phyloP scores from a whole-genome alignment of 1,140 invertebrate genomes.

The Procambarus virginalis region DNA sequence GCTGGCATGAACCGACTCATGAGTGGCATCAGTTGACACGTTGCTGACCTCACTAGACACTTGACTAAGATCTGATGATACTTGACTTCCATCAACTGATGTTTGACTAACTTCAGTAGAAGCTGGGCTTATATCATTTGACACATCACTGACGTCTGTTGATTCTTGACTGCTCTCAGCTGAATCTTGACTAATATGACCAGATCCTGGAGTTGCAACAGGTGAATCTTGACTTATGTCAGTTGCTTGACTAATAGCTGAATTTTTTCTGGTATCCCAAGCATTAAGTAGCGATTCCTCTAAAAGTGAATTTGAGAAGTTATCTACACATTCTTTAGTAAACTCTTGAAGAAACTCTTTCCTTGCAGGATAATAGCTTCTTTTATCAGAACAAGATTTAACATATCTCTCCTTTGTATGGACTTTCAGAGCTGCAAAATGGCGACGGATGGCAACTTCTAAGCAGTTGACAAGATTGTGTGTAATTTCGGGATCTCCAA shows the following conservation, averaged over 20 bases:
- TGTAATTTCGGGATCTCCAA: slow-evolving; percentile 63
- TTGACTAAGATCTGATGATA: slow-evolving; percentile 39
- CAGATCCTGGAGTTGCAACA: slow-evolving; percentile 19
- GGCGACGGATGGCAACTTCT: slow-evolving; percentile 55
- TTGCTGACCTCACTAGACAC: slow-evolving; percentile 24
- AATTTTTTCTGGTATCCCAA: slow-evolving; percentile 42
- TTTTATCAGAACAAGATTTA: neutral
- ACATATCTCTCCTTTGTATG: neutral
- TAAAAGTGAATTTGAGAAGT: slow-evolving; percentile 53
- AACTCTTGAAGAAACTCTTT: slow-evolving; percentile 34
- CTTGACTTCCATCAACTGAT: slow-evolving; percentile 22
- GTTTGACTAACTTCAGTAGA: slow-evolving; percentile 25
- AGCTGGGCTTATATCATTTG: slow-evolving; percentile 13
- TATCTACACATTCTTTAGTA: slow-evolving; percentile 57
- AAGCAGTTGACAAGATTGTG: slow-evolving; percentile 54
- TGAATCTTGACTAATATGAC: slow-evolving; percentile 27
- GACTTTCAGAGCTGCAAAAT: slow-evolving; percentile 25
- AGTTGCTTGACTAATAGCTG: slow-evolving; percentile 33
- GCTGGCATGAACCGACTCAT: slow-evolving; percentile 31
- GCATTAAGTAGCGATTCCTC: slow-evolving; percentile 53
- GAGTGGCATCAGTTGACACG: slow-evolving; percentile 18
- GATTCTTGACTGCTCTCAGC: slow-evolving; percentile 39
- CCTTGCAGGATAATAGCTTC: slow-evolving; percentile 24
- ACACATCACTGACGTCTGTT: slow-evolving; percentile 41
- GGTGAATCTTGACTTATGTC: slow-evolving; percentile 38